Evolutionary conservation across 2,797 vertebrate genomes (phyloP), one percentile per base, ranked within the genome.

Genomic region (Pangasius krempfi): DNA sequence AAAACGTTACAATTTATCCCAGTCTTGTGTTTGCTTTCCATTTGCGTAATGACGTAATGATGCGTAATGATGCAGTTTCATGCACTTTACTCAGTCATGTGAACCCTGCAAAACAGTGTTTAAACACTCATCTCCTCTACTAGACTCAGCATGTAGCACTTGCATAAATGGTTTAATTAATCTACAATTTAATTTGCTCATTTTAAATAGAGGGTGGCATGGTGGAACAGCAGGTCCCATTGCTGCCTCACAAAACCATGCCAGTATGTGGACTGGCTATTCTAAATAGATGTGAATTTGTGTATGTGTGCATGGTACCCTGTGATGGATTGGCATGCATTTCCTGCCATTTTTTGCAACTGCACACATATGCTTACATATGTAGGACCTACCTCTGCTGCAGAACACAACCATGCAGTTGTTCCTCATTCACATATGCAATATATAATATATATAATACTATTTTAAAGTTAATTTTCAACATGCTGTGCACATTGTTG

Each of bases 11-110:
- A 52, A 16, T 78, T 76, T 64, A 52, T 4, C 6, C 20, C 60
- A 37, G 76, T 80, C 14, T 16, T 81, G 30, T 78, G 86, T 87
- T 70, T 68, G 76, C 33, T 64, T 58, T 64, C 7, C n/a, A 52
- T 82, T 47, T 90, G 78, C 25, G 16, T 66, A 83, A 78, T 70
- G 37, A 50, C 5, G 37, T 81, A 44, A 44, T 44, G 44, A 44
- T 44, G 44, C 44, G 44, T 44, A 44, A 44, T 58, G 27, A 73
- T 79, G 68, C 52, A 44, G 16, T 84, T 78, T 84, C 30, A 84
- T 88, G 54, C 54, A 75, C 70, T 83, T 84, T 87, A 82, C 58
- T 20, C 40, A 76, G 62, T 47, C 62, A 37, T 68, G 50, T 89
- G 58, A 68, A 52, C 16, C 20, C 73, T 80, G 44, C 47, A 30